A percentile compares a stretch with the other conserved stretches of the same genome.
phyloP scores from a whole-genome alignment of 2,888 invertebrate species.

The Acanthoscelides obtectus region DNA sequence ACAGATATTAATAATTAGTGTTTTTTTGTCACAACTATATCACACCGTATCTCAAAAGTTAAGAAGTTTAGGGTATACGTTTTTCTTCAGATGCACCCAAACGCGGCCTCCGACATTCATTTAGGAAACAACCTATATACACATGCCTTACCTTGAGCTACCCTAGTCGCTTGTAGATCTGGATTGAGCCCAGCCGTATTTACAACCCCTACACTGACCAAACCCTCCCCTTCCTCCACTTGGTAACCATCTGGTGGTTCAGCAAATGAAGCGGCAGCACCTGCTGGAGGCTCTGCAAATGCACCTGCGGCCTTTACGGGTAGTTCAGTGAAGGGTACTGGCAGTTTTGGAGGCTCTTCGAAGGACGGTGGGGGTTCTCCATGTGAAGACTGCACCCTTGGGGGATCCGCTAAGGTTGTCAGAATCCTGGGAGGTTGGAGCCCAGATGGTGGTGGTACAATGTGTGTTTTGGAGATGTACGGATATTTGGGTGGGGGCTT shows the following conservation, averaged over 20 bases:
- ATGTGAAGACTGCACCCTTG: not conserved
- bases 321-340: conserved; percentile 8
- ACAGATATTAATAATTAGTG: too few species aligned
- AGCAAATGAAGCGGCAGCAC: not conserved
- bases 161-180: not conserved
- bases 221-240: not conserved
- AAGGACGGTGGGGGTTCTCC: conserved; percentile 6
- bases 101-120: too few species aligned
- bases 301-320: not conserved
- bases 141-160: not conserved
- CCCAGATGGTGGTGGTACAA: not conserved
- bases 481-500: conserved; percentile 3
- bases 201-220: not conserved
- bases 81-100: too few species aligned
- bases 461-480: conserved; percentile 1
- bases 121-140: too few species aligned
- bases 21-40: too few species aligned
- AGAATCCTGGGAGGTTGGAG: not conserved
- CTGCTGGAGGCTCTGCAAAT: not conserved
- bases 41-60: too few species aligned
- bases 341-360: not conserved
- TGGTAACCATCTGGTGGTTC: not conserved
- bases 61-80: too few species aligned
- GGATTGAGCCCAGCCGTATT: not conserved
- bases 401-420: not conserved